A percentile compares a stretch with the other conserved stretches of the same genome.
These are phyloP conservation scores for Metopia argyrocephala DNA, from an alignment of 2,888 invertebrate species.

Conservation along the genomic window DNA sequence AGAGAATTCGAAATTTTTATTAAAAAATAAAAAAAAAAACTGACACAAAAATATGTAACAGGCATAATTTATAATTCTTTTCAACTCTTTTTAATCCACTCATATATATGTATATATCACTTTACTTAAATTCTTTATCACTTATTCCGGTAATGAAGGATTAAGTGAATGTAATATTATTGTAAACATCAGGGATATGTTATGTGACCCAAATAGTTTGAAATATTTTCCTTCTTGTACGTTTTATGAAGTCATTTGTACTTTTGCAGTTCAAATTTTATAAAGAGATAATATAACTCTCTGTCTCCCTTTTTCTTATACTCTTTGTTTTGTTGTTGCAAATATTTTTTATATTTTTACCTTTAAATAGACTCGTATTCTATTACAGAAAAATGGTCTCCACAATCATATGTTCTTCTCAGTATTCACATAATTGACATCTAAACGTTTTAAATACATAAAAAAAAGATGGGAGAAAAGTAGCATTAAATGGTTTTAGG, in stretches of 20 bases:
- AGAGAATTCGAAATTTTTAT: no score
- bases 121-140: no score
- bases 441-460: neutral
- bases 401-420: neutral
- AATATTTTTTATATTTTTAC: slow-evolving; percentile 30
- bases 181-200: neutral
- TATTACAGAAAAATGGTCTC: neutral
- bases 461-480: neutral
- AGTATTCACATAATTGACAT: slow-evolving; percentile 27
- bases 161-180: neutral
- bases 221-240: neutral
- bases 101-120: no score
- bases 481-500: neutral
- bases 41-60: no score
- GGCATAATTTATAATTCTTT: no score
- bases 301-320: neutral
- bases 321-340: neutral
- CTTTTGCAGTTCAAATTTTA: neutral
- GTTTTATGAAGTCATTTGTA: neutral
- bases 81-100: no score
- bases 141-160: no score
- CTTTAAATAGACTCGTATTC: slow-evolving; percentile 8
- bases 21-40: no score
- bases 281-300: neutral
- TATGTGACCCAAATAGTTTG: neutral